These are phyloP conservation scores for Atrina japonica DNA, from an alignment of 2,888 invertebrate genomes.

Conservation along the genomic window DNA sequence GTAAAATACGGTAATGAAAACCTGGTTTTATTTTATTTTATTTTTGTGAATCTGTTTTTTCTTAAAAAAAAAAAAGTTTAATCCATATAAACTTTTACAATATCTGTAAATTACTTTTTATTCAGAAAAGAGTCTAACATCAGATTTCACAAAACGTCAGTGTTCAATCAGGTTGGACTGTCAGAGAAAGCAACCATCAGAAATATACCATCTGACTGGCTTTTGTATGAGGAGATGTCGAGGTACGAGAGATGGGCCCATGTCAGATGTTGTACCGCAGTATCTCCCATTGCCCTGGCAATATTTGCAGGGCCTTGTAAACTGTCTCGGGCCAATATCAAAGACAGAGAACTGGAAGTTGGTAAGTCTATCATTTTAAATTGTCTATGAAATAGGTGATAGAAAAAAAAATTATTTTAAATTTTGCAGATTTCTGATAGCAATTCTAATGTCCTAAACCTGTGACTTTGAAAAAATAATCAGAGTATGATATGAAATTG, in stretches of 20 bases:
- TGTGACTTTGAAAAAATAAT: no score
- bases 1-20: no score
- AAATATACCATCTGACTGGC: constrained; percentile 88
- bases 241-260: constrained; percentile 85
- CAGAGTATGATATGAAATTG: no score
- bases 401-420: no score
- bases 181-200: constrained; percentile 73
- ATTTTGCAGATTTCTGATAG: no score
- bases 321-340: constrained; percentile 82
- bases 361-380: background rate
- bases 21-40: no score
- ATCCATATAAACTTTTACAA: no score
- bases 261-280: constrained; percentile 89
- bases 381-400: no score
- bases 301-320: constrained; percentile 88
- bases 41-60: no score
- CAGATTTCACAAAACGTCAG: constrained; percentile 85
- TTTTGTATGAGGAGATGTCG: constrained; percentile 92
- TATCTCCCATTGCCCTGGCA: constrained; percentile 90
- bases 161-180: constrained; percentile 80
- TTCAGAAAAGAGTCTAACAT: constrained; percentile 85
- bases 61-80: no score
- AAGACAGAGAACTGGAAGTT: constrained; percentile 62
- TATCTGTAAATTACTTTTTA: no score
- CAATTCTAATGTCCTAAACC: no score